phyloP scores from a whole-genome alignment of 2,888 invertebrate species.

The Apantesis nais region DNA sequence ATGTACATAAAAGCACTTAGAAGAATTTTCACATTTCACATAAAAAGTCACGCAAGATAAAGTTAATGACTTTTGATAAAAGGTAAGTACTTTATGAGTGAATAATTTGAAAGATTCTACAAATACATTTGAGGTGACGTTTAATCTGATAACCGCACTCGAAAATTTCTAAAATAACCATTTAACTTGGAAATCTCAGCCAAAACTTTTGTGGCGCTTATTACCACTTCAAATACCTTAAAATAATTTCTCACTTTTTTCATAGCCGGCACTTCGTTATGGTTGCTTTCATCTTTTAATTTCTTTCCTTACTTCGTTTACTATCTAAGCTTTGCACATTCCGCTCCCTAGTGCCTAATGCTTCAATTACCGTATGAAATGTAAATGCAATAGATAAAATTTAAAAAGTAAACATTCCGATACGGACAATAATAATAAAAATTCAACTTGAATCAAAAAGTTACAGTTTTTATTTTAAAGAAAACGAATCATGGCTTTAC shows the following conservation, averaged over 20 bases:
- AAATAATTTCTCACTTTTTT: constrained; percentile 74
- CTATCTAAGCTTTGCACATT: constrained; percentile 60
- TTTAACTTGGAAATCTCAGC: constrained; percentile 70
- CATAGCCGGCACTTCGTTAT: constrained; percentile 68
- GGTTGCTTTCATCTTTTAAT: constrained; percentile 73
- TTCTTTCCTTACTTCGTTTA: constrained; percentile 67
- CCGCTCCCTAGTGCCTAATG: constrained; percentile 58
- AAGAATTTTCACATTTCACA: constrained; percentile 37
- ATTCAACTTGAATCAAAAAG: constrained; percentile 40
- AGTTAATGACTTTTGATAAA: constrained; percentile 57
- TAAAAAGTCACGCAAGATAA: constrained; percentile 46
- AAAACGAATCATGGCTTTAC: constrained; percentile 35
- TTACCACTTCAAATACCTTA: constrained; percentile 71
- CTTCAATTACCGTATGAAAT: constrained; percentile 59
- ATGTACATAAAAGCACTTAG: constrained; percentile 41
- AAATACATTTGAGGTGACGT: constrained; percentile 64
- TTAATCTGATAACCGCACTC: constrained; percentile 70
- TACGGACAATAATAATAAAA: constrained; percentile 48
- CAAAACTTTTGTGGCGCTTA: constrained; percentile 70
- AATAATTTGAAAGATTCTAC: constrained; percentile 59
- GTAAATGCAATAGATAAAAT: constrained; percentile 54
- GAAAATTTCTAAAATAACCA: constrained; percentile 69
- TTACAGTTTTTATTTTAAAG: constrained; percentile 34
- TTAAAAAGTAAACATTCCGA: constrained; percentile 51
- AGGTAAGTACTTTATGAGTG: constrained; percentile 57